A percentile compares a stretch with the other conserved stretches of the same genome.
Conservation (phyloP, 2,888 invertebrate species). For the Himalopsyche tibetana region DNA sequence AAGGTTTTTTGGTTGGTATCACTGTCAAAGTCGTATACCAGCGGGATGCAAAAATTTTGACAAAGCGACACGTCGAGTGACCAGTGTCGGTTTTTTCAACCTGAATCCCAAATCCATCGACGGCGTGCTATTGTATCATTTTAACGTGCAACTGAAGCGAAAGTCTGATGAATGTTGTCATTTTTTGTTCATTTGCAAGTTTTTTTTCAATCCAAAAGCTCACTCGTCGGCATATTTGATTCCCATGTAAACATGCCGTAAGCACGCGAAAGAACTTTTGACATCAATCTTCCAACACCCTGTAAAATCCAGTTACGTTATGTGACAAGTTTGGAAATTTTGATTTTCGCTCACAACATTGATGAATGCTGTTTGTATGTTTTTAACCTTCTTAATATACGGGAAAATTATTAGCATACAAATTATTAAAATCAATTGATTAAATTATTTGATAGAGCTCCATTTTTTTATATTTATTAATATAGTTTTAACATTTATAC, state of each 20-base stretch:
- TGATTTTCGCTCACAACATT: no score
- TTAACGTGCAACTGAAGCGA: not conserved
- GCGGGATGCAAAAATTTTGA: conserved; percentile 37
- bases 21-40: conserved; percentile 41
- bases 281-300: no score
- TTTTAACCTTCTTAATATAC: no score
- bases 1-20: not conserved
- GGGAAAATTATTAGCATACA: no score
- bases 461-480: no score
- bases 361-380: no score
- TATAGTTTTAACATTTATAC: no score
- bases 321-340: no score
- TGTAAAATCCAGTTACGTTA: no score
- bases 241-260: conserved; percentile 35
- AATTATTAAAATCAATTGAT: no score
- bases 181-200: not conserved
- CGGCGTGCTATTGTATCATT: conserved; percentile 9
- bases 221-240: conserved; percentile 44
- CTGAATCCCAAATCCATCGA: conserved; percentile 52
- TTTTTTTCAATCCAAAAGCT: not conserved
- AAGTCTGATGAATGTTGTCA: not conserved
- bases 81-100: conserved; percentile 10
- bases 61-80: conserved; percentile 53
- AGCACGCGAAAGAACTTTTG: not conserved
- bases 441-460: no score